These are phyloP conservation scores for Chrysolina haemoptera DNA, from an alignment of 2,888 invertebrate species.

Conservation along the genomic window DNA sequence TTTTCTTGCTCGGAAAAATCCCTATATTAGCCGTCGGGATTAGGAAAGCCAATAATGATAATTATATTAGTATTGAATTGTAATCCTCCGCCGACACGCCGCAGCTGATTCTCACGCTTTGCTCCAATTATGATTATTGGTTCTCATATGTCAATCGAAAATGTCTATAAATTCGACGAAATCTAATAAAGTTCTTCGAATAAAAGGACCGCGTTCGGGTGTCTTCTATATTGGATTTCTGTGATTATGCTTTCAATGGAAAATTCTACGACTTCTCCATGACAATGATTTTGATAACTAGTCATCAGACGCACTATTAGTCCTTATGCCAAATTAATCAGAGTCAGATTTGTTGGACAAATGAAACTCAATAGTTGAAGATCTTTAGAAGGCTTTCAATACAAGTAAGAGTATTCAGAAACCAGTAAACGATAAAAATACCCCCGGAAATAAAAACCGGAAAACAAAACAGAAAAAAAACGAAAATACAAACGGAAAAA, in stretches of 20 bases:
- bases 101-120: constrained; percentile 68
- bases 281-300: no score
- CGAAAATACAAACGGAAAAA: no score
- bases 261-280: background rate
- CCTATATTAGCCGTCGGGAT: constrained; percentile 27
- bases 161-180: constrained; percentile 28
- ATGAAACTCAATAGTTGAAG: no score
- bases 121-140: constrained; percentile 71
- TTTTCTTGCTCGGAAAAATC: constrained; percentile 6
- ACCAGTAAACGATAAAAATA: no score
- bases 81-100: constrained; percentile 58
- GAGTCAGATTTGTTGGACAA: no score
- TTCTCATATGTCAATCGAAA: constrained; percentile 65
- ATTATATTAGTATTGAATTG: constrained; percentile 60
- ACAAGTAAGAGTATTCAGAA: no score
- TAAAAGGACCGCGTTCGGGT: constrained; percentile 3
- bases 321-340: no score
- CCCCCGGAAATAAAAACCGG: no score
- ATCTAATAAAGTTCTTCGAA: constrained; percentile 30
- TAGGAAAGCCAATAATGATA: constrained; percentile 50
- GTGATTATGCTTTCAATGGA: background rate
- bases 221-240: background rate
- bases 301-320: no score
- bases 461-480: no score
- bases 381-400: no score